A percentile compares a stretch with the other conserved stretches of the same genome.
Evolutionary conservation across 2,888 invertebrate genomes (phyloP).

Genomic region (Epirrhoe tristata): DNA sequence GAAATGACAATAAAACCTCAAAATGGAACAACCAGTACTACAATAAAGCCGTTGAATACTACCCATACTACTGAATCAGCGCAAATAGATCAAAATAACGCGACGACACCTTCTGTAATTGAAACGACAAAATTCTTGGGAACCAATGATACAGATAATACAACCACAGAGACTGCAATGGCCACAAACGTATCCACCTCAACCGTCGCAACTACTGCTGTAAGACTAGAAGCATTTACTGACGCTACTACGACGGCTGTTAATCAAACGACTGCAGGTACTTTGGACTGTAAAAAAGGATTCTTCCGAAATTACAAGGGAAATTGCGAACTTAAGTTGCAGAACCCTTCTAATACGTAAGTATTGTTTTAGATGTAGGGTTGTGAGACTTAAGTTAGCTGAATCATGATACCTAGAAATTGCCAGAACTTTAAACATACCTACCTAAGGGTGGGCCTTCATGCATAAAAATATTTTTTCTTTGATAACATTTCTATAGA

Average conservation of each 20-base stretch:
- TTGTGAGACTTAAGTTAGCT: too few species aligned
- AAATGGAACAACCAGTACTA: slow-evolving; percentile 73
- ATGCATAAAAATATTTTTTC: too few species aligned
- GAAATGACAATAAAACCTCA: slow-evolving; percentile 89
- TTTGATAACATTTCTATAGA: too few species aligned
- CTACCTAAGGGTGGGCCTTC: too few species aligned
- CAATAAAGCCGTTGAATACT: slow-evolving; percentile 70
- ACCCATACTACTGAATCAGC: slow-evolving; percentile 57
- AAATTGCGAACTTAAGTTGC: slow-evolving; percentile 71
- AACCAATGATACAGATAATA: slow-evolving; percentile 46
- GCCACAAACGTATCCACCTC: slow-evolving; percentile 22
- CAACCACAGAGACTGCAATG: slow-evolving; percentile 24
- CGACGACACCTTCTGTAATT: slow-evolving; percentile 40
- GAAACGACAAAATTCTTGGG: slow-evolving; percentile 45
- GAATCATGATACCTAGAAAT: too few species aligned
- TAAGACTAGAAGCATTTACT: slow-evolving; percentile 23
- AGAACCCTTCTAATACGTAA: slow-evolving; percentile 75
- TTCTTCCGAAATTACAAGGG: slow-evolving; percentile 71
- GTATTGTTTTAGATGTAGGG: slow-evolving; percentile 45
- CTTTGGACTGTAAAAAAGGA: slow-evolving; percentile 68
- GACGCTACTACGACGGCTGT: slow-evolving; percentile 12
- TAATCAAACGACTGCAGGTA: slow-evolving; percentile 35
- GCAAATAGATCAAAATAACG: slow-evolving; percentile 24
- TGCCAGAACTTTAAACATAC: too few species aligned
- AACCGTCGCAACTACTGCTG: slow-evolving; percentile 43